Evolutionary conservation across 1,140 invertebrate genomes (phyloP), one percentile per base, ranked within the genome.

Genomic region (Augochlora pura): DNA sequence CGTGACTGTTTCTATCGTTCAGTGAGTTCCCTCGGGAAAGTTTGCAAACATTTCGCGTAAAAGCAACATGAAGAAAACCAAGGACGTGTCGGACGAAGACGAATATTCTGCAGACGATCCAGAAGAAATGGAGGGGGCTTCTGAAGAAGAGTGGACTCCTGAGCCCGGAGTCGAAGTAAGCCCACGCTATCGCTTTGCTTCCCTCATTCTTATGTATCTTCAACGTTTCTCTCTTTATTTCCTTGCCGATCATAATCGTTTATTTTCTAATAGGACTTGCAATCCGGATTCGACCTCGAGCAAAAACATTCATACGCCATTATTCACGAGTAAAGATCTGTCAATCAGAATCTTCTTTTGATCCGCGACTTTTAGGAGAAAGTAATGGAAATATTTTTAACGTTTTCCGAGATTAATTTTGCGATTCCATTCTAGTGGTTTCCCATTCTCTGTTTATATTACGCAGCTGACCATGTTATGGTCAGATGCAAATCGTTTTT

Each of bases 41-140:
- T 71, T 67, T 67, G 73, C 89, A 87, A 93, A 89, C 88, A 93
- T 93, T 93, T 90, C 92, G 85, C 92, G 90, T 62, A 93, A 88
- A 87, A 88, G 89, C 86, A 92, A 87, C 80, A 90, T 90, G 88
- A 90, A 89, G 86, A 93, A 92, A 81, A 93, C 91, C 39, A 93
- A 93, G 90, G 91, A 93, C 78, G 88, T 91, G 46, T 91, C 91
- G 59, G 91, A 93, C 85, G 93, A 93, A 81, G 92, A 93, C 80
- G 92, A 93, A 64, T 93, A 90, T 81, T 93, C 92, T 23, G 91
- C 89, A 4, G 93, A 93, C 67, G 92, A 93, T 77, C 92, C 91
- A 0, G 93, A 93, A 66, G 93, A 93, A 88, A 89, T 91, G 16
- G 91, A 93, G 79, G 92, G 90, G 39, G 91, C 86, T 23, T 92